Base-by-base conservation (phyloP, 2,113 vertebrate genomes). In the Dermatemys mawii region DNA sequence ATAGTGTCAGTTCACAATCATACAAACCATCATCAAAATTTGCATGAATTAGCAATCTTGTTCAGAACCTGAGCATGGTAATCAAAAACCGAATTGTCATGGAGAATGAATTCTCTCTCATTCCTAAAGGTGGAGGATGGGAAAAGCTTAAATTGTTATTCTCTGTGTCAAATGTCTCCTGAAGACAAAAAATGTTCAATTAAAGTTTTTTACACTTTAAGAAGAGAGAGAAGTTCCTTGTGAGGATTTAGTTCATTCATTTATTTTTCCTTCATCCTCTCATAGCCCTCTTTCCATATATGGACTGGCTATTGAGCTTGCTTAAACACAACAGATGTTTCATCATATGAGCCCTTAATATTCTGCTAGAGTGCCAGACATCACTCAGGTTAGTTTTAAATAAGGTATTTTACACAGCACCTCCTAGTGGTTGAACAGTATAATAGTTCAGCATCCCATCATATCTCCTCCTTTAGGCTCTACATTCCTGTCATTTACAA, bases 241-340 rank as follows among this genome's bases (percentile, higher is more conserved):
- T 63, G 49, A 10, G 32, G 9, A 7, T 70, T 94, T 78, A 2
- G 38, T 24, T 1, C 0, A 87, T 85, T n/a, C 21, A 1, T 90
- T 51, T 89, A 91, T 14, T 87, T 95, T 96, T 84, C 75, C 81
- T 38, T 92, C 88, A 87, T 9, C 32, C 48, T 2, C 6, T 81
- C 38, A 49, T 93, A 26, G 5, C 27, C 27, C 55, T 57, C 11
- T 57, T 57, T 27, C 27, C 12, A 27, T 26, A 5, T 57, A 57
- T 57, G 27, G 55, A 29, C 5, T 57, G 22, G 55, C 55, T 57
- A 29, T 29, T 57, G 27, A 12, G 27, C 55, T 29, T 57, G 27
- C 12, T 57, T 29, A 13, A 29, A 29, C 55, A 13, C 54, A 57
- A 4, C 55, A 6, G 55, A 29, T 57, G 55, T 57, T 27, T 29